A percentile compares a stretch with the other conserved stretches of the same genome.
These are phyloP conservation scores for Centrocercus urophasianus DNA, from an alignment of 2,113 vertebrate species.

Conservation along the genomic window DNA sequence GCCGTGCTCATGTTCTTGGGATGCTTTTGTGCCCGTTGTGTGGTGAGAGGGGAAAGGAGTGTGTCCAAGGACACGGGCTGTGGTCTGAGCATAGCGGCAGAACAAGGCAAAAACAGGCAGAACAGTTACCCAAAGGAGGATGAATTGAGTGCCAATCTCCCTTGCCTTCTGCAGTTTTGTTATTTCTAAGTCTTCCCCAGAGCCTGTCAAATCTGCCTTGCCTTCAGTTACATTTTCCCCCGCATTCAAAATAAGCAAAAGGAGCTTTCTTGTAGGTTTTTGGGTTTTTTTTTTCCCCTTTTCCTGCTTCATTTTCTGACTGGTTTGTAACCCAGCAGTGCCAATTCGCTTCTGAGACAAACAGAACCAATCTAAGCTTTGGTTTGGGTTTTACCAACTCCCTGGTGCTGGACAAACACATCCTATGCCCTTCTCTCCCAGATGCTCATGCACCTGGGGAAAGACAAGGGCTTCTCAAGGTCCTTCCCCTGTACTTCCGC, in stretches of 20 bases:
- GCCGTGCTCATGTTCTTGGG: not conserved
- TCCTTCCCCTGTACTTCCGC: not conserved
- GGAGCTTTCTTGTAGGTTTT: no score
- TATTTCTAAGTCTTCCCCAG: constrained; percentile 16
- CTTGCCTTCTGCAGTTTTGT: constrained; percentile 23
- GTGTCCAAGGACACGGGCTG: not conserved
- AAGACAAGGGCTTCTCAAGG: not conserved
- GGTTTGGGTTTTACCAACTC: not conserved
- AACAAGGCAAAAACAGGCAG: not conserved
- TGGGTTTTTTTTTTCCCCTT: no score
- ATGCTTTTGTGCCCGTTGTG: not conserved
- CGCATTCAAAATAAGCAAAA: not conserved
- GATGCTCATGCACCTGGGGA: not conserved
- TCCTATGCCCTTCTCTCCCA: not conserved
- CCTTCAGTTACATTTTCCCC: constrained; percentile 14
- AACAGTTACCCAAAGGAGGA: not conserved
- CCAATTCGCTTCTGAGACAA: not conserved
- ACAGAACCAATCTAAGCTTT: not conserved
- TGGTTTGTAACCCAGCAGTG: not conserved
- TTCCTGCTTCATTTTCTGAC: not conserved
- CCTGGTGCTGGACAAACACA: not conserved
- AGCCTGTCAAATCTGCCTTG: constrained; percentile 31
- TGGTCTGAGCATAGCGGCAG: not conserved
- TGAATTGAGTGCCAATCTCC: constrained; percentile 21
- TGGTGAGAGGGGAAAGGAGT: not conserved